Evolutionary conservation across 2,888 invertebrate genomes (phyloP), one percentile per base, ranked within the genome.

Genomic region (Dryobota labecula): DNA sequence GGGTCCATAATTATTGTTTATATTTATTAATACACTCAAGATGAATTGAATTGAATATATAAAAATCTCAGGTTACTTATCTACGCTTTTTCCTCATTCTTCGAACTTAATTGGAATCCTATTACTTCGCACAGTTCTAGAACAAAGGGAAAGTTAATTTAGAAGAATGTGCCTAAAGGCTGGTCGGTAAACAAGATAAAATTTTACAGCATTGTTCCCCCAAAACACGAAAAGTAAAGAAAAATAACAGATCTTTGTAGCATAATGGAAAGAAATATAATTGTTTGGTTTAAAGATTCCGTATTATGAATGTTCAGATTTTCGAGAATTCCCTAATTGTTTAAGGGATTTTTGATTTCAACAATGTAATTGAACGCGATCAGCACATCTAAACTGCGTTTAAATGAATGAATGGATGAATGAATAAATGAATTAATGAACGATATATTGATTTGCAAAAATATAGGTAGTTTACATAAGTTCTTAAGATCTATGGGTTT

Each of bases 81-180:
- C 45, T n/a, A 24, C 56, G 5, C 18, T 30, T 45, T 18, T n/a
- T 15, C 6, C 41, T 51, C 2, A 57, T 47, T 47, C 36, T 60
- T 49, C 60, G 30, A 54, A n/a, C 47, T 41, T 30, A 69, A 76
- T 76, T 62, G 68, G n/a, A 76, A 75, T 61, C 47, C n/a, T 49
- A 30, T 47, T 47, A 60, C 49, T 38, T 49, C 18, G 15, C 41
- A 54, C 47, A 76, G 13, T 65, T 56, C 13, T 33, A 43, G 38
- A 30, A 64, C 58, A 70, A 77, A 65, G 61, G 51, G 38, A 57
- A 56, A 61, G 11, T 61, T 56, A 77, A 76, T 65, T 51, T n/a
- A 41, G 2, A 41, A 51, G 60, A 70, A 76, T 70, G 56, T 61
- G 27, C 45, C 30, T 24, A 41, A 47, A 62, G 58, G 41, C 33